Conservation (phyloP, 1,140 invertebrate genomes). For the Paralvinella palmiformis region DNA sequence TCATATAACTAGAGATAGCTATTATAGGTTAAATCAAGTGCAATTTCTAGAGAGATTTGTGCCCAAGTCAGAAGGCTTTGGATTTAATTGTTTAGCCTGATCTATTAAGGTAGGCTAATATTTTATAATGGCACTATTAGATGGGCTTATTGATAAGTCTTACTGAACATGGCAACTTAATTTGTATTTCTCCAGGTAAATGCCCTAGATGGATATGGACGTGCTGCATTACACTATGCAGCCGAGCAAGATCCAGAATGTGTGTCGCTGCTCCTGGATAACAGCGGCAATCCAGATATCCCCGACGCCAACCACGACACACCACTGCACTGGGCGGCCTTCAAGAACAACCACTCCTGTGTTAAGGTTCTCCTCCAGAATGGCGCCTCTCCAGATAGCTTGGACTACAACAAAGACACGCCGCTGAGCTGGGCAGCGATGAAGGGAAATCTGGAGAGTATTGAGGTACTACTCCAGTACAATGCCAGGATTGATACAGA, state of each 20-base stretch:
- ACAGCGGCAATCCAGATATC: conserved; percentile 36
- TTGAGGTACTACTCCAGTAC: conserved; percentile 61
- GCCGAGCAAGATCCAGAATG: conserved; percentile 36
- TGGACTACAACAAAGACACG: conserved; percentile 49
- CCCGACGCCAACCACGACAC: conserved; percentile 39
- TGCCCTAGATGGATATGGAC: conserved; percentile 39
- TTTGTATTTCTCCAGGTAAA: conserved; percentile 38
- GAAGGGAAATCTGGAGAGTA: conserved; percentile 80
- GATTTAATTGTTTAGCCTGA: not conserved
- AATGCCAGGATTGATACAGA: conserved; percentile 1
- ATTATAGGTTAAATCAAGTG: too few species aligned
- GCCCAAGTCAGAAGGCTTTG: too few species aligned
- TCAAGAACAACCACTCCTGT: conserved; percentile 39
- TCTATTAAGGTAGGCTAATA: too few species aligned
- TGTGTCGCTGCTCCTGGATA: conserved; percentile 29
- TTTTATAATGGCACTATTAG: too few species aligned
- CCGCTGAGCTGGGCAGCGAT: conserved; percentile 76
- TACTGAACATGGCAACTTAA: too few species aligned
- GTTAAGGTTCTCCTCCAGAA: conserved; percentile 46
- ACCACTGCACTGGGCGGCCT: conserved; percentile 46
- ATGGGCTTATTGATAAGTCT: too few species aligned
- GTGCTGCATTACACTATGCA: conserved; percentile 43
- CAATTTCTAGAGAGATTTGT: too few species aligned
- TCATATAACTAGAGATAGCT: too few species aligned
- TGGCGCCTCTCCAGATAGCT: conserved; percentile 48